Base-by-base conservation (phyloP, 2,113 vertebrate species). In the Mungos mungo region DNA sequence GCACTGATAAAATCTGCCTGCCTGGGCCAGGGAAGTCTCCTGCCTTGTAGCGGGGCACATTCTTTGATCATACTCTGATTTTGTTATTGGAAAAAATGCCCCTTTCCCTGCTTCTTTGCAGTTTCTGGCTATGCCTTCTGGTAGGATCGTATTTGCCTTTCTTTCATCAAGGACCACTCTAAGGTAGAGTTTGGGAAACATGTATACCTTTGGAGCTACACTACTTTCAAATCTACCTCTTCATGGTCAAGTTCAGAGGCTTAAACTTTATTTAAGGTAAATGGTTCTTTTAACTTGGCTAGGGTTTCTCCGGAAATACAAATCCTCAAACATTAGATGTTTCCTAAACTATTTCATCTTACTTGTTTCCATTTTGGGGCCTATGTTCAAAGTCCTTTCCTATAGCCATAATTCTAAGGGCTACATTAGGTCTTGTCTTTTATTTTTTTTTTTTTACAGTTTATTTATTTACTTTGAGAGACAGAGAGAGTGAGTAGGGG, bases 31-130 rank as follows among this genome's bases (percentile, higher is more conserved):
- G 68, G 19, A 33, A 71, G n/a, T 19, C 13, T 15, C 2, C 4
- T 25, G n/a, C 1, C 18, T 4, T 3, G n/a, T 52, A 77, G 25
- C 2, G 3, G 15, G 68, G 25, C 3, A 7, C 19, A 21, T 15
- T 35, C 29, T 47, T 79, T 66, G 15, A 7, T 65, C 27, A 74
- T 14, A 52, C 13, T 41, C 65, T 77, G 19, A 41, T 50, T 87
- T 31, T 71, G 11, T 50, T 69, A 71, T 69, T 18, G 18, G 66
- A 88, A 72, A 3, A 27, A 63, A 14, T 52, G 13, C 1, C 41
- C 35, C 65, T 63, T 27, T 52, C 41, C 65, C 25, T 7, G 38
- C 4, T n/a, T 76, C 12, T 76, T n/a, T 38, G 81, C 27, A 29
- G n/a, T 50, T n/a, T 60, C 38, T 88, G 29, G 5, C 15, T 88